phyloP scores from a whole-genome alignment of 2,797 vertebrate genomes.

The Scarus forsteni region DNA sequence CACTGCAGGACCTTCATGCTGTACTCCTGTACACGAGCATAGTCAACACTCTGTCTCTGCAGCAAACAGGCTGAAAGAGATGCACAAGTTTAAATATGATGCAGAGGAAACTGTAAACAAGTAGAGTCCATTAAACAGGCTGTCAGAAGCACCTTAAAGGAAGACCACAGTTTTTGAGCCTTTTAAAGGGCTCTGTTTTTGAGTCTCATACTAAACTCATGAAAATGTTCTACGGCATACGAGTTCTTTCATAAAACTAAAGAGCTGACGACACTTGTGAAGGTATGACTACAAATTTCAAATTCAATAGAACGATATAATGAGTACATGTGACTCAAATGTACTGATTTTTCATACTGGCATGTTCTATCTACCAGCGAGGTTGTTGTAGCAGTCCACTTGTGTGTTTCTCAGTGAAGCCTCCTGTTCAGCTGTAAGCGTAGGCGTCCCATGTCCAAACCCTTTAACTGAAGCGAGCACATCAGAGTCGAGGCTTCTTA shows the following conservation, averaged over 20 bases:
- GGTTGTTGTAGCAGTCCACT: slow-evolving; percentile 93
- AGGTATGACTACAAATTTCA: neutral
- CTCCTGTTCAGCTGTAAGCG: slow-evolving; percentile 83
- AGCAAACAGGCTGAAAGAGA: slow-evolving; percentile 89
- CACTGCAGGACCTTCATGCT: slow-evolving; percentile 88
- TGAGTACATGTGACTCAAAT: neutral
- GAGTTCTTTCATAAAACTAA: slow-evolving; percentile 10
- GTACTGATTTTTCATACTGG: neutral
- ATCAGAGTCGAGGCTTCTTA: slow-evolving; percentile 87
- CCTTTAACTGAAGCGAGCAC: slow-evolving; percentile 80
- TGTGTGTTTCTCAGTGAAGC: slow-evolving; percentile 84
- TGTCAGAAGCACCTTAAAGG: slow-evolving; percentile 1
- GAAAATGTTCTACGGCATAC: neutral
- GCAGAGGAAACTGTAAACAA: neutral
- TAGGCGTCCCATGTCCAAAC: slow-evolving; percentile 78
- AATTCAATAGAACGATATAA: neutral
- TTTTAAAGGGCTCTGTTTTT: slow-evolving; percentile 5
- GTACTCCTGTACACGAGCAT: slow-evolving; percentile 88
- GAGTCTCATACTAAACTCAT: slow-evolving; percentile 1
- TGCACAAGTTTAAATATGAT: neutral
- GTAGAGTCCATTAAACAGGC: neutral
- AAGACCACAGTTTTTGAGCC: neutral
- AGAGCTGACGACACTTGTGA: neutral
- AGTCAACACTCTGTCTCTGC: slow-evolving; percentile 87
- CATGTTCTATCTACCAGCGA: slow-evolving; percentile 85